Evolutionary conservation across 2,113 vertebrate species (phyloP).

Genomic region (Halichoeres trimaculatus): DNA sequence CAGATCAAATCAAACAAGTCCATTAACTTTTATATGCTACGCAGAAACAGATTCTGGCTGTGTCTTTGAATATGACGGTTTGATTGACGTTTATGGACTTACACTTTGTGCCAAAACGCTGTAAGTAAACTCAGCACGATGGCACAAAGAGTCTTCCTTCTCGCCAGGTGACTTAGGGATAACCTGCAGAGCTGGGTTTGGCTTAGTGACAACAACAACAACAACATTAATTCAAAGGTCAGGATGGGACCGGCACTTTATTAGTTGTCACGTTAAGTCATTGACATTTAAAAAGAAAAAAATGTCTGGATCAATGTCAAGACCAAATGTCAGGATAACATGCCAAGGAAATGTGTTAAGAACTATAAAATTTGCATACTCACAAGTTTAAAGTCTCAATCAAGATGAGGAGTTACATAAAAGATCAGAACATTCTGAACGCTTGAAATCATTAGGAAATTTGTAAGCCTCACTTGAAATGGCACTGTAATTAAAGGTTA

Average conservation of each 20-base stretch:
- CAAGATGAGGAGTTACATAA: slow-evolving; percentile 37
- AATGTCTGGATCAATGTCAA: slow-evolving; percentile 19
- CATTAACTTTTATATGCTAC: not conserved
- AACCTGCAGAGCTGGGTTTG: not conserved
- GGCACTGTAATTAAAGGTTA: slow-evolving; percentile 89
- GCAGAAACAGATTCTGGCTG: not conserved
- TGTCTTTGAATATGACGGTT: not conserved
- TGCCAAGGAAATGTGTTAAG: slow-evolving; percentile 8
- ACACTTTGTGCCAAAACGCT: not conserved
- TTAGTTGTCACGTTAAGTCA: not conserved
- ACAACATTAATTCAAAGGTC: slow-evolving; percentile 1
- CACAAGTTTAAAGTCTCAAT: slow-evolving; percentile 23
- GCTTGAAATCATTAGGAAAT: slow-evolving; percentile 82
- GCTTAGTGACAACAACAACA: not conserved
- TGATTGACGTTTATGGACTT: not conserved
- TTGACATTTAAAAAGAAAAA: not conserved
- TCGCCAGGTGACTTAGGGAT: not conserved
- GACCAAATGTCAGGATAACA: slow-evolving; percentile 12
- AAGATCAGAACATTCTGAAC: slow-evolving; percentile 77
- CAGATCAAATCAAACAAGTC: not conserved
- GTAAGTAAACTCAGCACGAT: not conserved
- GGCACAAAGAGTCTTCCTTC: not conserved
- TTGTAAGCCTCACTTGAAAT: slow-evolving; percentile 85
- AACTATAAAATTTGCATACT: slow-evolving; percentile 50
- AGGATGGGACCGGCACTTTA: not conserved